Evolutionary conservation across 2,797 vertebrate genomes (phyloP).

Genomic region (Sebastes trivittatus): DNA sequence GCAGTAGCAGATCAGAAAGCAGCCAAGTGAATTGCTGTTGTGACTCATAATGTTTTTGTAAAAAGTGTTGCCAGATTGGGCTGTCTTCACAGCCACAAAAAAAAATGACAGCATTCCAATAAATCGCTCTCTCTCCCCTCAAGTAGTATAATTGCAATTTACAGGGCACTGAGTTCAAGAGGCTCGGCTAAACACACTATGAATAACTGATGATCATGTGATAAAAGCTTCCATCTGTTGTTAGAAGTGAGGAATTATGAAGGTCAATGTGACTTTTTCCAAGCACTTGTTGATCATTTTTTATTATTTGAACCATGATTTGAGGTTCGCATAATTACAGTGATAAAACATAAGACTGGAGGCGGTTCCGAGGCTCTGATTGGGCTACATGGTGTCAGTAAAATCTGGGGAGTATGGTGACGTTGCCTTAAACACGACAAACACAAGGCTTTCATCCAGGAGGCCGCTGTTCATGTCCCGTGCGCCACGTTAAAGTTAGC

Average conservation of each 20-base stretch:
- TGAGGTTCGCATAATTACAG: not conserved
- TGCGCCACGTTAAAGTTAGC: fast-evolving
- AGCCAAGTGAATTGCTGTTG: not conserved
- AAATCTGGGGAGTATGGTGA: not conserved
- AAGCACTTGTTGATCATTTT: not conserved
- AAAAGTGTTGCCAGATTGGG: not conserved
- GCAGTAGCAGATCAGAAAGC: not conserved
- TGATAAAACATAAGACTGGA: not conserved
- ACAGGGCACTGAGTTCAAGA: not conserved
- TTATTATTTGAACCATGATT: not conserved
- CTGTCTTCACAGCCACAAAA: not conserved
- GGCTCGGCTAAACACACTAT: not conserved
- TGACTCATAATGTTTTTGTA: not conserved
- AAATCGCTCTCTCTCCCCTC: not conserved
- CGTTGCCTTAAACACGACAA: too few species aligned
- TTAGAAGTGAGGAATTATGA: not conserved
- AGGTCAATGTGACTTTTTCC: not conserved
- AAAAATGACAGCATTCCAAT: not conserved
- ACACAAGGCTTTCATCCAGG: too few species aligned
- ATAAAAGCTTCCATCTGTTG: not conserved
- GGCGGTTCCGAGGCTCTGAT: not conserved
- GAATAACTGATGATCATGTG: not conserved
- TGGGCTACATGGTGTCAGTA: not conserved
- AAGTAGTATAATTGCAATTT: not conserved
- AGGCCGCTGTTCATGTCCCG: too few species aligned